Percentiles rank a stretch among this genome's conserved stretches.
phyloP scores from a whole-genome alignment of 2,797 vertebrate genomes.

The Lophotriccus pileatus region DNA sequence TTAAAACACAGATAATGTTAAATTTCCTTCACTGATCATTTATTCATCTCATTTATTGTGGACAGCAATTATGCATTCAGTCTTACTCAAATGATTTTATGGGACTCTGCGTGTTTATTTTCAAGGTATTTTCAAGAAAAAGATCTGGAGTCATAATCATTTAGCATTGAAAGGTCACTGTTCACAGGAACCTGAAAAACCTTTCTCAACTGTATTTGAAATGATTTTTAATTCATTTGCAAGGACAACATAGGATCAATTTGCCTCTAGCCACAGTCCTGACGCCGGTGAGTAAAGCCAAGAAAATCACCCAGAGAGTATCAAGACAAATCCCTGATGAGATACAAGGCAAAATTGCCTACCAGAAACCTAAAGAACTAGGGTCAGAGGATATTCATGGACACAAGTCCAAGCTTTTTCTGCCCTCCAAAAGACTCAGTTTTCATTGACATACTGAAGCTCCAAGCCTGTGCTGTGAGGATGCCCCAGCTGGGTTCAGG shows the following conservation, averaged over 20 bases:
- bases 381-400: background rate
- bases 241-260: background rate
- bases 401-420: background rate
- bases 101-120: background rate
- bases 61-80: background rate
- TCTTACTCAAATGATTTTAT: background rate
- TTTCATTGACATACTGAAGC: background rate
- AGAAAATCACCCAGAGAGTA: background rate
- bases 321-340: background rate
- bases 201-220: constrained; percentile 28
- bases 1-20: background rate
- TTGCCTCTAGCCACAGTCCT: background rate
- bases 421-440: background rate
- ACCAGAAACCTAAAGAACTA: background rate
- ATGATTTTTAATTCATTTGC: constrained; percentile 44
- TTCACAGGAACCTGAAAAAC: background rate
- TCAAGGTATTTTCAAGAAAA: background rate
- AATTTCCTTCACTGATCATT: background rate
- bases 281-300: background rate
- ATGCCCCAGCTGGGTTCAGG: background rate
- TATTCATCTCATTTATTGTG: background rate
- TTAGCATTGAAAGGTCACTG: background rate
- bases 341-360: background rate
- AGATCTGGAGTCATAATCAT: background rate
- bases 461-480: background rate